Percentiles rank a stretch among this genome's conserved stretches.
These are phyloP conservation scores for Dryobotodes eremita DNA, from an alignment of 2,888 invertebrate genomes.

Conservation along the genomic window DNA sequence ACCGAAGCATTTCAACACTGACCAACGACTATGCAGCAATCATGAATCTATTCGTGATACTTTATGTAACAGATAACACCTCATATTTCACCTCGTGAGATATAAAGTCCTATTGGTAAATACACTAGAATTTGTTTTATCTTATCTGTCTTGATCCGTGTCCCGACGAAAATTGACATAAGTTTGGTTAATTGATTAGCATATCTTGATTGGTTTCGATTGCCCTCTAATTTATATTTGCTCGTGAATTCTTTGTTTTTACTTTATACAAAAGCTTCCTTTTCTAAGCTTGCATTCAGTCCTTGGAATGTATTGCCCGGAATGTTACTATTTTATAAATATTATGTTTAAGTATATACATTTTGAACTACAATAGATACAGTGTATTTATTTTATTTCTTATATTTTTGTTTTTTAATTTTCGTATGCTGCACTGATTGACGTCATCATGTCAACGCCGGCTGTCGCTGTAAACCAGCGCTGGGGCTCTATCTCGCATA, in stretches of 20 bases:
- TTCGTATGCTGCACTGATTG: no score
- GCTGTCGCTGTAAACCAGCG: no score
- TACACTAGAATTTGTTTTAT: constrained; percentile 20
- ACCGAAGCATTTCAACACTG: constrained; percentile 50
- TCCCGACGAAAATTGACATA: not conserved
- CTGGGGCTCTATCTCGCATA: no score
- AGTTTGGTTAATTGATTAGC: constrained; percentile 8
- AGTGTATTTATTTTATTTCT: no score
- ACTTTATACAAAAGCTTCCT: not conserved
- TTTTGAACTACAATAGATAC: no score
- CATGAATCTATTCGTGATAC: not conserved
- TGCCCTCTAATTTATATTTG: not conserved
- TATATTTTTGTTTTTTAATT: no score
- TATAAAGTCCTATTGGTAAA: constrained; percentile 20
- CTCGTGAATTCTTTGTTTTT: not conserved
- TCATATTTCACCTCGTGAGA: not conserved
- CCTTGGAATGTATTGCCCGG: no score
- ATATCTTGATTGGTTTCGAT: not conserved
- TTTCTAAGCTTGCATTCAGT: not conserved
- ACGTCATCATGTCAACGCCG: no score
- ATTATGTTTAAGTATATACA: no score
- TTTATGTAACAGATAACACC: constrained; percentile 33
- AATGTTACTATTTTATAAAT: no score
- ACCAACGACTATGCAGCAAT: constrained; percentile 19
- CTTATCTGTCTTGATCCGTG: constrained; percentile 31